Percentiles rank a stretch among this genome's conserved stretches.
Conservation (phyloP, 2,113 vertebrate genomes). For the Cyanoramphus novaezelandiae region DNA sequence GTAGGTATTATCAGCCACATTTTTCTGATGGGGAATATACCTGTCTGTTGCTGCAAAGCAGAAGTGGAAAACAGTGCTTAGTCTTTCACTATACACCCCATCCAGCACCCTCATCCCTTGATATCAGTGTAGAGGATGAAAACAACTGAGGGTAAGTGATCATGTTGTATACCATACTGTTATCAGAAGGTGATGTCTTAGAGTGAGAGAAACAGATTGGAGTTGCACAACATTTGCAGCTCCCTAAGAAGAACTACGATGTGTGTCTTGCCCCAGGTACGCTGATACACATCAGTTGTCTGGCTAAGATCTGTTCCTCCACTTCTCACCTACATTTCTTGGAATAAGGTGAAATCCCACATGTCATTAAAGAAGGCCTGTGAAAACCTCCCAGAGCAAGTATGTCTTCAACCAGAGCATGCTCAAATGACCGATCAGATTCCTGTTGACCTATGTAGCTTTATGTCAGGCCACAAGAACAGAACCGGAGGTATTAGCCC, state of each 20-base stretch:
- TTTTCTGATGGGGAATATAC: not conserved
- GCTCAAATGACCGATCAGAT: not conserved
- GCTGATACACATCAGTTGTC: not conserved
- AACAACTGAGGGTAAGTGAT: not conserved
- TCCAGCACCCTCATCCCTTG: not conserved
- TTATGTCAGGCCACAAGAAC: not conserved
- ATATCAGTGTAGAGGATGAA: not conserved
- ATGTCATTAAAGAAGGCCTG: not conserved
- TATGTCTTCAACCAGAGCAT: not conserved
- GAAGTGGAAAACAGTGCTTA: not conserved
- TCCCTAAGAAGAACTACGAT: not conserved
- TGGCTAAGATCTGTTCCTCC: not conserved
- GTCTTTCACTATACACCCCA: not conserved
- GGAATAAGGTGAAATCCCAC: not conserved
- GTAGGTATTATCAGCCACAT: not conserved
- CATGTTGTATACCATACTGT: too few species aligned
- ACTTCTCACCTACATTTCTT: not conserved
- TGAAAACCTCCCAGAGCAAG: not conserved
- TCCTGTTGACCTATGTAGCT: not conserved
- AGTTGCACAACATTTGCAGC: not conserved
- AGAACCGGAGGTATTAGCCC: not conserved
- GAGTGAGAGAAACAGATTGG: not conserved
- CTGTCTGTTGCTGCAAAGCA: not conserved
- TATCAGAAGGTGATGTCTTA: not conserved
- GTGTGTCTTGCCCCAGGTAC: not conserved